phyloP scores from a whole-genome alignment of 92 coral and sea anemone genomes.

The Epizoanthus rinbou region DNA sequence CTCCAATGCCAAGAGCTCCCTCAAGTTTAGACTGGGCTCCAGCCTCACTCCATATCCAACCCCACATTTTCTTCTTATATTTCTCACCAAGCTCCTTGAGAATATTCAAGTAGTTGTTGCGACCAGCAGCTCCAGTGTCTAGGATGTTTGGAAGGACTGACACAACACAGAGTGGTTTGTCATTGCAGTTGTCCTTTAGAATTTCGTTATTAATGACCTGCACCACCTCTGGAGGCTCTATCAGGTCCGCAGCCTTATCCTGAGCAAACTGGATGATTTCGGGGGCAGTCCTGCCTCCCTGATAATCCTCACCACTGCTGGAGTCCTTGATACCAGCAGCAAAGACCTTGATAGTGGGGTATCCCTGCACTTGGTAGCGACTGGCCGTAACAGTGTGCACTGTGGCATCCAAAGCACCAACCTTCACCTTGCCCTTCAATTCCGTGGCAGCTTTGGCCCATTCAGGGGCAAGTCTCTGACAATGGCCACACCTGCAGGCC shows the following conservation, averaged over 20 bases:
- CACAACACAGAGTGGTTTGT: slow-evolving; percentile 86
- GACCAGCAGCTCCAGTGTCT: slow-evolving; percentile 93
- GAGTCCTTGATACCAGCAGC: slow-evolving; percentile 85
- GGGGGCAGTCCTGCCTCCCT: slow-evolving; percentile 85
- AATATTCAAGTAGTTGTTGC: slow-evolving; percentile 73
- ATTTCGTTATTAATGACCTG: slow-evolving; percentile 63
- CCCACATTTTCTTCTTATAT: slow-evolving; percentile 92
- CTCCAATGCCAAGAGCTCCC: slow-evolving; percentile 90
- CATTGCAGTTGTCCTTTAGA: slow-evolving; percentile 74
- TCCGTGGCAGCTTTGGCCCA: slow-evolving; percentile 96
- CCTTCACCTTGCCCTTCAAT: slow-evolving; percentile 87
- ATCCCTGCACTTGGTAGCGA: slow-evolving; percentile 91
- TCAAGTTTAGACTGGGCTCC: slow-evolving; percentile 93
- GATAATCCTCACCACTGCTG: slow-evolving; percentile 78
- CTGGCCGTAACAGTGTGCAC: slow-evolving; percentile 80
- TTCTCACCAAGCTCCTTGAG: slow-evolving; percentile 94
- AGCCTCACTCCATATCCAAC: slow-evolving; percentile 97
- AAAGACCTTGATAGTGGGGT: slow-evolving; percentile 94
- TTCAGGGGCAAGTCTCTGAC: slow-evolving; percentile 96
- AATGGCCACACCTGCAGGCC: slow-evolving; percentile 88
- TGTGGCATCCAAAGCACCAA: slow-evolving; percentile 95
- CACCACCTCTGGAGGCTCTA: slow-evolving; percentile 84
- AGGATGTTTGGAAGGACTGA: slow-evolving; percentile 91
- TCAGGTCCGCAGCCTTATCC: slow-evolving; percentile 79
- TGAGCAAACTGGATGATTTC: slow-evolving; percentile 91